These are phyloP conservation scores for Argya squamiceps DNA, from an alignment of 2,797 vertebrate species.

Conservation along the genomic window DNA sequence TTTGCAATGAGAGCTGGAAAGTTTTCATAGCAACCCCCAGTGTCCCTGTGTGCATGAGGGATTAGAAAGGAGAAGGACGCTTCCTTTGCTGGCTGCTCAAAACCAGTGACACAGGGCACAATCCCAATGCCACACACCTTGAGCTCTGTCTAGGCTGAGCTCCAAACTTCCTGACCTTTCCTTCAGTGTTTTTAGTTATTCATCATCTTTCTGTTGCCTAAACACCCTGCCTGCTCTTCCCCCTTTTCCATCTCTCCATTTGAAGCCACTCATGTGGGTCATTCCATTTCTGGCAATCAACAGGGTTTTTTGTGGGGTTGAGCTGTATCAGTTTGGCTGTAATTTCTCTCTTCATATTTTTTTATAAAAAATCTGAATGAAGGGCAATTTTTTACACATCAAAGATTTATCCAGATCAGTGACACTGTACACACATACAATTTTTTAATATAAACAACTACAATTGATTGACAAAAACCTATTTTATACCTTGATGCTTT, in stretches of 20 bases:
- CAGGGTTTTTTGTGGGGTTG: neutral
- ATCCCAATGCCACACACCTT: slow-evolving; percentile 20
- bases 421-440: too few species aligned
- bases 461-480: neutral
- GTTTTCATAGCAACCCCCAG: slow-evolving; percentile 47
- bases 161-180: neutral
- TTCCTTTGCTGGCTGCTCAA: neutral
- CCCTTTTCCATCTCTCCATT: neutral
- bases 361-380: neutral
- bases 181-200: neutral
- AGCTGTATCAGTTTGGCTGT: neutral
- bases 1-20: slow-evolving; percentile 27
- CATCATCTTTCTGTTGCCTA: neutral
- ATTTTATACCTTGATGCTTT: neutral
- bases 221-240: neutral
- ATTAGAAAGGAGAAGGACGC: neutral
- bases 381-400: neutral
- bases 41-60: neutral
- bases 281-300: neutral
- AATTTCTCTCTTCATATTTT: neutral
- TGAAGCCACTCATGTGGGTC: neutral
- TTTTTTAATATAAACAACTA: neutral
- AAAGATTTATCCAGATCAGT: neutral
- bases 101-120: neutral
- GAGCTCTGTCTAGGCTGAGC: neutral